A percentile compares a stretch with the other conserved stretches of the same genome.
These are phyloP conservation scores for Nesogale talazaci DNA, from an alignment of 2,113 vertebrate species.

Conservation along the genomic window DNA sequence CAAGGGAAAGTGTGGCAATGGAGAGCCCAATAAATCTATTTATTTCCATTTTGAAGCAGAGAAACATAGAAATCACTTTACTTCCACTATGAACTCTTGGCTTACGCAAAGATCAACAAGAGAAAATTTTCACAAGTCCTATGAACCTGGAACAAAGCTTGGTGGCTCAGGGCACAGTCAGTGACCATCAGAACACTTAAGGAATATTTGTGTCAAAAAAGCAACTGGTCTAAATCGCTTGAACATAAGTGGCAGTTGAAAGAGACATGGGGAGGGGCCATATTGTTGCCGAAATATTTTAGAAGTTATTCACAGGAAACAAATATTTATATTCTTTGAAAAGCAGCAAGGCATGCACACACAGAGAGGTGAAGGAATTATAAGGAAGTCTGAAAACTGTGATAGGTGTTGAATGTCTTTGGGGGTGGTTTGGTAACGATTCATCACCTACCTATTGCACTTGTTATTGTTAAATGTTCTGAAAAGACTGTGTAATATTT, in stretches of 20 bases:
- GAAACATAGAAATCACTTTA: constrained; percentile 36
- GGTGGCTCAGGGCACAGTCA: neutral
- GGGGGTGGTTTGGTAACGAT: neutral
- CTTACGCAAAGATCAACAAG: neutral
- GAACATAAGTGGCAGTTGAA: neutral
- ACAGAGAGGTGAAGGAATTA: neutral
- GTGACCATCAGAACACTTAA: neutral
- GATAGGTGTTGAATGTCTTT: neutral
- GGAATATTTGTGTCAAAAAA: neutral
- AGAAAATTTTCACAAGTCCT: constrained; percentile 15
- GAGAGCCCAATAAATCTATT: neutral
- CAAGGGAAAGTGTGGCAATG: neutral
- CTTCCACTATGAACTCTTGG: neutral
- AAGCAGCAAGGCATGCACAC: neutral
- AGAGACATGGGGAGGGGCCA: neutral
- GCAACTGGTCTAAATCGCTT: too few species aligned
- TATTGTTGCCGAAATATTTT: neutral
- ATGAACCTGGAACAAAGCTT: neutral
- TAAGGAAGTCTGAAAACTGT: neutral
- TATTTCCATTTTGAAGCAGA: constrained; percentile 32
- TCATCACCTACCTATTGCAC: constrained; percentile 1
- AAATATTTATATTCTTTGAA: neutral
- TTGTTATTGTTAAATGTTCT: constrained; percentile 34
- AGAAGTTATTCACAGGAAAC: constrained; percentile 29
- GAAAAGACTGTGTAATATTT: neutral